Percentiles rank a stretch among this genome's conserved stretches.
phyloP scores from a whole-genome alignment of 2,888 invertebrate species.

The Piscicola geometra region DNA sequence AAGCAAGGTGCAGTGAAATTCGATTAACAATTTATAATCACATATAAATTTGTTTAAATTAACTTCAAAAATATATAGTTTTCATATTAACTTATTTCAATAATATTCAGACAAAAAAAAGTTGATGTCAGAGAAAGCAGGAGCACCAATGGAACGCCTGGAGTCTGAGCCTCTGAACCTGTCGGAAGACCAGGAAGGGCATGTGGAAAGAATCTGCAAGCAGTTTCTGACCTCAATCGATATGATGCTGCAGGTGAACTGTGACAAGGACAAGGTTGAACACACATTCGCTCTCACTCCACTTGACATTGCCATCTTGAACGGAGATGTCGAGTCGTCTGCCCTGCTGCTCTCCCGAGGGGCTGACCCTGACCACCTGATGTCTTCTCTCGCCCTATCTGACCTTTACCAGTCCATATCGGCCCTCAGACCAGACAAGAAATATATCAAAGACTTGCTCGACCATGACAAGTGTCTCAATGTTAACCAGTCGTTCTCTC shows the following conservation, averaged over 20 bases:
- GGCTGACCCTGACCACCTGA: conserved; percentile 43
- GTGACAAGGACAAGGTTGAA: conserved; percentile 41
- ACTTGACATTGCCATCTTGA: conserved; percentile 45
- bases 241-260: conserved; percentile 41
- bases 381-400: conserved; percentile 42
- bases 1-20: conserved; percentile 33
- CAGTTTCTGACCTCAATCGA: conserved; percentile 39
- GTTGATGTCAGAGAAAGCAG: not conserved
- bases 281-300: conserved; percentile 44
- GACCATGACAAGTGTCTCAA: conserved; percentile 42
- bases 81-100: not conserved
- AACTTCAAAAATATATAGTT: no score
- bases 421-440: conserved; percentile 31
- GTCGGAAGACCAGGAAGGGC: conserved; percentile 28
- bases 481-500: conserved; percentile 41
- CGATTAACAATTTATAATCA: no score
- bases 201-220: conserved; percentile 33
- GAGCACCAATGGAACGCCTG: conserved; percentile 21
- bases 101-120: not conserved
- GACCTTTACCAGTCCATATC: conserved; percentile 42
- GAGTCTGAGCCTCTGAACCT: not conserved
- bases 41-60: no score
- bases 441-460: conserved; percentile 41
- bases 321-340: conserved; percentile 44
- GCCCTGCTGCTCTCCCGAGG: conserved; percentile 42